Conservation (phyloP, 2,888 invertebrate species). For the Apodemia mormo region DNA sequence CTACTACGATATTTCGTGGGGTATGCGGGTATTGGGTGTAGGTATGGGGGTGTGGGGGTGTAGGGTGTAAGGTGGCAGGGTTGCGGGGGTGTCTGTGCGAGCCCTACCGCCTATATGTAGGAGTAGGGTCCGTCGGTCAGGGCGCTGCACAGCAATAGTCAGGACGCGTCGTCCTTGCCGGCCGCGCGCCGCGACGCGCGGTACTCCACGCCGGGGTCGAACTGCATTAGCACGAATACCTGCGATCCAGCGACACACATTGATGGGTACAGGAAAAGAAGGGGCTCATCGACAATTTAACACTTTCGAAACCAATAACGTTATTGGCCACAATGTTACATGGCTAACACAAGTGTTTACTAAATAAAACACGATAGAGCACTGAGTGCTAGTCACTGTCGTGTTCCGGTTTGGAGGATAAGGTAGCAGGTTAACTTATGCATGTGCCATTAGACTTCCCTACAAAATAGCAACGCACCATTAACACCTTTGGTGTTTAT, state of each 20-base stretch:
- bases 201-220: slow-evolving; percentile 98
- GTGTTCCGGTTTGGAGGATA: too few relatives aligned
- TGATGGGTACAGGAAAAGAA: too few relatives aligned
- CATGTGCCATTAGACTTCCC: too few relatives aligned
- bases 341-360: too few relatives aligned
- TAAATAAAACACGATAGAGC: too few relatives aligned
- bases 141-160: slow-evolving; percentile 99
- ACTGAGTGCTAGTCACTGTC: too few relatives aligned
- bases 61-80: slow-evolving; percentile 25
- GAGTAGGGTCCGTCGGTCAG: slow-evolving; percentile 98
- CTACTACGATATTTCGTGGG: neutral
- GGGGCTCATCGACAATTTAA: too few relatives aligned
- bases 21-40: slow-evolving; percentile 18
- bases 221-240: slow-evolving; percentile 99
- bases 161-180: slow-evolving; percentile 93
- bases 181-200: slow-evolving; percentile 88
- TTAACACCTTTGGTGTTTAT: too few relatives aligned
- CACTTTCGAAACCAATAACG: too few relatives aligned
- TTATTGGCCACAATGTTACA: too few relatives aligned
- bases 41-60: slow-evolving; percentile 1
- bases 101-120: slow-evolving; percentile 85
- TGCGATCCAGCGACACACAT: slow-evolving; percentile 52
- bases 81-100: neutral
- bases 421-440: too few relatives aligned
- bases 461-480: too few relatives aligned